Conservation (phyloP, 2,888 invertebrate species). For the Operophtera brumata region DNA sequence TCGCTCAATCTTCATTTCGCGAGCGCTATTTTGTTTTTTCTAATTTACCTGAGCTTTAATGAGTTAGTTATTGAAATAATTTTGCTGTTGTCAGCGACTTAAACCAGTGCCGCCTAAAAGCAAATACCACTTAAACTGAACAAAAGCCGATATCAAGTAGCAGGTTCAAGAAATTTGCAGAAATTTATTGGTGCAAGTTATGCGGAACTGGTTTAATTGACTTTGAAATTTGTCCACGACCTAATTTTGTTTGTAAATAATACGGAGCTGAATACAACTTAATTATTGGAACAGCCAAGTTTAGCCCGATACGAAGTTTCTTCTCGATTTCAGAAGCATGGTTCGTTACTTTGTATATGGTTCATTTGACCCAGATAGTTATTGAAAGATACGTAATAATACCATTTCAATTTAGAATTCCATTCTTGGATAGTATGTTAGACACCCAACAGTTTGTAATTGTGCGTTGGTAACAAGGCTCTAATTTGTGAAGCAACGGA, state of each 20-base stretch:
- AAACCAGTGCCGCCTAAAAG: background rate
- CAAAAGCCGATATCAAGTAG: slow-evolving; percentile 7
- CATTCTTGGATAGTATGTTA: too few relatives aligned
- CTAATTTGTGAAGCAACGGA: too few relatives aligned
- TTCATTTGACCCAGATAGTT: slow-evolving; percentile 5
- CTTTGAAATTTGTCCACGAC: slow-evolving; percentile 11
- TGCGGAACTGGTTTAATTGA: slow-evolving; percentile 9
- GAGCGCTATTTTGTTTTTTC: too few relatives aligned
- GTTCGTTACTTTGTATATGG: background rate
- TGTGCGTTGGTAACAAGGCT: too few relatives aligned
- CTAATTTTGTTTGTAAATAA: slow-evolving; percentile 20
- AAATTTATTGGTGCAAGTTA: slow-evolving; percentile 16
- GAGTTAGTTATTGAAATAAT: too few relatives aligned
- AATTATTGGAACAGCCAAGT: slow-evolving; percentile 12
- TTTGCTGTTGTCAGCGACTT: too few relatives aligned
- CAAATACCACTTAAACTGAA: slow-evolving; percentile 1
- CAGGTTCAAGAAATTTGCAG: slow-evolving; percentile 14
- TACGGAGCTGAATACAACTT: slow-evolving; percentile 12
- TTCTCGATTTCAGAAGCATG: slow-evolving; percentile 5
- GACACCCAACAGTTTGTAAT: too few relatives aligned
- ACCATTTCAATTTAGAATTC: background rate
- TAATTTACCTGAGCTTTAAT: too few relatives aligned
- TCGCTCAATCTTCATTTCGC: too few relatives aligned
- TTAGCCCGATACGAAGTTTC: slow-evolving; percentile 10
- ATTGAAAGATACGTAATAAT: background rate